Percentiles rank a stretch among this genome's conserved stretches.
Evolutionary conservation across 2,888 invertebrate species (phyloP).

Genomic region (Cephus nigrinus): DNA sequence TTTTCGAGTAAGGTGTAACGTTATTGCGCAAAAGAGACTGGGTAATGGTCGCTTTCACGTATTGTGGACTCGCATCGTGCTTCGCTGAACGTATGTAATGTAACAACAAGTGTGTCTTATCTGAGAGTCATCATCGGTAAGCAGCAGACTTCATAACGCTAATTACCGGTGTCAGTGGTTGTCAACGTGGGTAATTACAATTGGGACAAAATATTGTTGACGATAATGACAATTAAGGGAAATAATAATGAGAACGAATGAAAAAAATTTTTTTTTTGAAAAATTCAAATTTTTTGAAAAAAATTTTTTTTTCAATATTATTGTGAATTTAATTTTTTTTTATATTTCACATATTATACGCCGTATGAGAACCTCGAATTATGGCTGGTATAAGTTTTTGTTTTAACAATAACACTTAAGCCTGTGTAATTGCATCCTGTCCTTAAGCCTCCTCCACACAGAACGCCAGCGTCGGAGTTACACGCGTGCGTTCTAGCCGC

Average conservation of each 20-base stretch:
- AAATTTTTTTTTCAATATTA: not conserved
- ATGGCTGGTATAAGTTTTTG: constrained; percentile 49
- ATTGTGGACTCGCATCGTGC: constrained; percentile 50
- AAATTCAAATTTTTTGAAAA: not conserved
- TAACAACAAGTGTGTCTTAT: constrained; percentile 51
- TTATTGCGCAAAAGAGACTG: constrained; percentile 52
- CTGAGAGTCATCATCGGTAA: constrained; percentile 54
- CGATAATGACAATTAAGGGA: not conserved
- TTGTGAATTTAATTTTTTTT: not conserved
- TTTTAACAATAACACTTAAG: constrained; percentile 61
- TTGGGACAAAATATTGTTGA: not conserved
- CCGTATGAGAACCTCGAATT: constrained; percentile 51
- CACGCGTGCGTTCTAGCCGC: constrained; percentile 25
- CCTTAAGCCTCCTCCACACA: constrained; percentile 30
- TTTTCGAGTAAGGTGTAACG: constrained; percentile 32
- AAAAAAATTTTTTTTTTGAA: not conserved
- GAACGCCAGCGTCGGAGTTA: not conserved
- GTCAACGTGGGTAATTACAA: constrained; percentile 38
- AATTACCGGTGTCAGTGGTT: constrained; percentile 59
- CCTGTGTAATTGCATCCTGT: constrained; percentile 29
- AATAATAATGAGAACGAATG: not conserved
- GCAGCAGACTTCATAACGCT: constrained; percentile 60
- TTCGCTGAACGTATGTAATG: constrained; percentile 52
- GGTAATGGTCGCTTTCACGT: constrained; percentile 65
- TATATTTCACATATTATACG: constrained; percentile 25